phyloP scores from a whole-genome alignment of 2,888 invertebrate genomes.

The Nycteola revayana region DNA sequence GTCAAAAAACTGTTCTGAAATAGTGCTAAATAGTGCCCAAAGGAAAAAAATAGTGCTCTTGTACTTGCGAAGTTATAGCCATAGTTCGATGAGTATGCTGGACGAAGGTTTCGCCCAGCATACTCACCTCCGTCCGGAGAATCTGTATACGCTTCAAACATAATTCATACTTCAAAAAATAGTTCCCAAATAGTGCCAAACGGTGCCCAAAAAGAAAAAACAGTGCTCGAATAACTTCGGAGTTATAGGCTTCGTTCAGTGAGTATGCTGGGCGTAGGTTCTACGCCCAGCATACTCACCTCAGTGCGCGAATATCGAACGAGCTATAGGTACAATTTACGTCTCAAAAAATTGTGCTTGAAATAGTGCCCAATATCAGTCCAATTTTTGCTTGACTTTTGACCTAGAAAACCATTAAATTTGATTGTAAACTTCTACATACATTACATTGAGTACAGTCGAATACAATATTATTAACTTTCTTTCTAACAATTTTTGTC shows the following conservation, averaged over 20 bases:
- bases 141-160: slow-evolving; percentile 7
- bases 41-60: slow-evolving; percentile 1
- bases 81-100: slow-evolving; percentile 2
- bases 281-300: slow-evolving; percentile 8
- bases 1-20: slow-evolving; percentile 1
- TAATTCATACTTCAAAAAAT: slow-evolving; percentile 7
- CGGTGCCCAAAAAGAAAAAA: slow-evolving; percentile 6
- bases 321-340: slow-evolving; percentile 6
- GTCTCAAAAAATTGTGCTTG: slow-evolving; percentile 6
- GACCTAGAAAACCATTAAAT: slow-evolving; percentile 3
- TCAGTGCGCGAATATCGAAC: slow-evolving; percentile 5
- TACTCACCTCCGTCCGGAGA: slow-evolving; percentile 6
- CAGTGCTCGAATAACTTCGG: slow-evolving; percentile 6
- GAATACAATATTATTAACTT: slow-evolving; percentile 2
- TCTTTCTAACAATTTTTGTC: slow-evolving; percentile 2
- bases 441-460: slow-evolving; percentile 6
- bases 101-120: slow-evolving; percentile 6
- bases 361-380: slow-evolving; percentile 6
- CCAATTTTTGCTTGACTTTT: slow-evolving; percentile 5
- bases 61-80: slow-evolving; percentile 1
- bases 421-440: slow-evolving; percentile 6
- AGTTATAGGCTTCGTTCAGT: slow-evolving; percentile 6
- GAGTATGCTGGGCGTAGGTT: slow-evolving; percentile 7
- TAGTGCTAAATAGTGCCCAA: slow-evolving; percentile 1
- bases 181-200: slow-evolving; percentile 6